phyloP scores from a whole-genome alignment of 2,113 vertebrate species.

The Apeltes quadracus region DNA sequence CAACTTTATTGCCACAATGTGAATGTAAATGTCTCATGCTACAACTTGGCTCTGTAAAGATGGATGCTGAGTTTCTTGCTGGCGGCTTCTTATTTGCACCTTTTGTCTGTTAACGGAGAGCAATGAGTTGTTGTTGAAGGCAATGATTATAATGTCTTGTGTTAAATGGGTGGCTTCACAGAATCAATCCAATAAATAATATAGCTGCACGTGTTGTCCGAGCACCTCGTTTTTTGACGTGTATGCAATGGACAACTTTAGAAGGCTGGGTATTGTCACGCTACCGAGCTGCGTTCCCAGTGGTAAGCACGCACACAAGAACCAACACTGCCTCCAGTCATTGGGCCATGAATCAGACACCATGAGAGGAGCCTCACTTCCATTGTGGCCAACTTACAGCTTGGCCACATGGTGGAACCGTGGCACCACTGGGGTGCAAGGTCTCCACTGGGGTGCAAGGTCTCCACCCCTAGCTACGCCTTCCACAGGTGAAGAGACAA shows the following conservation, averaged over 20 bases:
- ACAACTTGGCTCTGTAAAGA: not conserved
- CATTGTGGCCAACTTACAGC: no score
- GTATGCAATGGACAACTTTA: not conserved
- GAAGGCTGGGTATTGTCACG: not conserved
- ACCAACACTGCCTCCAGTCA: no score
- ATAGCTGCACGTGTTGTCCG: not conserved
- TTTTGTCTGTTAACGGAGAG: not conserved
- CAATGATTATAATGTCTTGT: not conserved
- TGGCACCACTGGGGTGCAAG: not conserved
- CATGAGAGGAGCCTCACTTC: no score
- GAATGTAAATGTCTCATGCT: not conserved
- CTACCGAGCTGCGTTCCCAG: no score
- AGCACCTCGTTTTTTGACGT: not conserved
- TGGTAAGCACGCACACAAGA: no score
- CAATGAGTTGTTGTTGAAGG: not conserved
- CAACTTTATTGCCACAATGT: not conserved
- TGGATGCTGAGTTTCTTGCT: not conserved
- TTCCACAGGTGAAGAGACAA: not conserved
- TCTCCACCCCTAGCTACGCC: not conserved
- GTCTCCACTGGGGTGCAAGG: not conserved
- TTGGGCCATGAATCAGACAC: no score
- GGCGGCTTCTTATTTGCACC: not conserved
- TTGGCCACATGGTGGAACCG: not conserved
- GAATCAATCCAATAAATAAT: not conserved
- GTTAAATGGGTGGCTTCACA: not conserved